Evolutionary conservation across 1,140 invertebrate genomes (phyloP), one percentile per base, ranked within the genome.

Genomic region (Formica selysi): DNA sequence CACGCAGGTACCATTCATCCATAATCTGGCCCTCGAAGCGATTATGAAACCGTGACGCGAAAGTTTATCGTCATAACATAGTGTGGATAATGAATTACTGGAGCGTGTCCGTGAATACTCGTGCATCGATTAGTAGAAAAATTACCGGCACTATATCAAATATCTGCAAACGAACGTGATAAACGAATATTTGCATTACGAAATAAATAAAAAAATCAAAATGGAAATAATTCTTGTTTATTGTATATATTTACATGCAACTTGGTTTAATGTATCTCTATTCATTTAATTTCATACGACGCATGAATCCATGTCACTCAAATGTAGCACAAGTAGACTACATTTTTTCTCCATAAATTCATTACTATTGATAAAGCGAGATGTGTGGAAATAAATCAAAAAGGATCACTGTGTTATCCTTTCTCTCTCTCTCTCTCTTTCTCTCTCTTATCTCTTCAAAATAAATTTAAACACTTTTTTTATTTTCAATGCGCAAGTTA

Each of bases 81-180:
- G 54, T 38, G 26, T 19, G 68, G 19, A 62, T 83, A 48, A 83
- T 61, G 19, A 57, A 83, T 57, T 41, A 61, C 26, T 32, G 54
- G 57, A 74, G 79, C 38, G 32, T 36, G 48, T 80, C 16, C 65
- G 6, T 10, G 38, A 73, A 83, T 57, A 13, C 11, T 73, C 22
- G 67, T 44, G 54, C 51, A 73, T 73, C 68, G 67, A 81, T 81
- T n/a, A 67, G 36, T n/a, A 16, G 48, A 70, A 80, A 68, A 80
- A 70, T 54, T 26, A 36, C 19, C 29, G 10, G 10, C 64, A 1
- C 6, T 70, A 26, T 29, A 70, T 71, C 48, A 70, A 54, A 57
- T 70, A 79, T 67, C 76, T 78, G 59, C 26, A 22, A 79, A 67
- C 29, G 19, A 79, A 67, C 13, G 19, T 13, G 61, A 67, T 36